These are phyloP conservation scores for Casuarius casuarius DNA, from an alignment of 2,113 vertebrate genomes.

Conservation along the genomic window DNA sequence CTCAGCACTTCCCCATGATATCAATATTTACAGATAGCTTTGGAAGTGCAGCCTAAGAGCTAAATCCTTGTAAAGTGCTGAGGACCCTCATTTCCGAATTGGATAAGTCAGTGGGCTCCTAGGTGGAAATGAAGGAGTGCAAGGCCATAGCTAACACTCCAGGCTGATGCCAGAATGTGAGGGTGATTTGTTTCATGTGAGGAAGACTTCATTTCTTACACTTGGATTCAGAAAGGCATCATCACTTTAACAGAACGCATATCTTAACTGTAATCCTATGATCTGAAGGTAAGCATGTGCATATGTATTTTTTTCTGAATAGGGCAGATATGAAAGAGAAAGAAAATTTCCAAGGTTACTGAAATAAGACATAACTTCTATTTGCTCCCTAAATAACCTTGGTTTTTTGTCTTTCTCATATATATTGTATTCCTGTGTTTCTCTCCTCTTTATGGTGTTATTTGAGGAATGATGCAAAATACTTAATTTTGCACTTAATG, in stretches of 20 bases:
- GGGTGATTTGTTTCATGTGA: neutral
- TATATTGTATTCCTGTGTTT: neutral
- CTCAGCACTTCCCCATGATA: neutral
- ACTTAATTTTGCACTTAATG: neutral
- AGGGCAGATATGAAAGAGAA: neutral
- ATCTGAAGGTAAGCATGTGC: neutral
- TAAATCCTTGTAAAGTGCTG: neutral
- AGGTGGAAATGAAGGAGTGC: neutral
- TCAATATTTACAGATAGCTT: neutral
- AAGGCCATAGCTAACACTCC: neutral
- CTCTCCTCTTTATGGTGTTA: neutral
- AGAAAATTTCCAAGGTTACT: neutral
- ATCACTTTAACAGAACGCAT: neutral
- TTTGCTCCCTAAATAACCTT: neutral
- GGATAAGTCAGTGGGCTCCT: neutral
- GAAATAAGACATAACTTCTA: neutral
- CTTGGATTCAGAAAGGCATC: neutral
- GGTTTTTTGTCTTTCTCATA: neutral
- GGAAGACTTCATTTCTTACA: neutral
- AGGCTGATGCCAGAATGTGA: neutral
- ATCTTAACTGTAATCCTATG: neutral
- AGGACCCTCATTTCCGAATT: neutral
- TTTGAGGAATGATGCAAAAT: neutral
- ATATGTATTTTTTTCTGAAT: neutral
- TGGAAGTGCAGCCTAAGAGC: neutral